Base-by-base conservation (phyloP, 2,888 invertebrate species). In the Monochamus alternatus region DNA sequence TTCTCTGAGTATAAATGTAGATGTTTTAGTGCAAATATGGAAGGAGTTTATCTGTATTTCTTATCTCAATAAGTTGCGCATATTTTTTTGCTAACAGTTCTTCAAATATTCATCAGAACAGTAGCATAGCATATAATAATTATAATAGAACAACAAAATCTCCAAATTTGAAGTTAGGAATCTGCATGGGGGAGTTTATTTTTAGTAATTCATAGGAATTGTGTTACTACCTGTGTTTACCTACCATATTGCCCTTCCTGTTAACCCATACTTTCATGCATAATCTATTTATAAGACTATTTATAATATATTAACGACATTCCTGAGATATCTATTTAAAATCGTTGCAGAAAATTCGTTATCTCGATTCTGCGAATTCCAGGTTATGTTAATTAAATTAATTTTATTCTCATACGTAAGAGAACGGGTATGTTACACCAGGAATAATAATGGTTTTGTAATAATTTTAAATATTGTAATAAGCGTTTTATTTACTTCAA, bases 301-400 rank as follows among this genome's bases (percentile, higher is more conserved):
- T n/a, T n/a, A n/a, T n/a, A 69, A 59, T 62, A 69, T 59, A 60
- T 69, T 60, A 69, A 30, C 32, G 60, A 62, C 60, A 69, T 69
- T 69, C 69, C 31, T 69, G 47, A 31, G 22, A 69, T 69, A 32
- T 62, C 22, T 69, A 44, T 69, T 47, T 60, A 60, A 58, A 68
- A 59, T 68, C 22, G 59, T 44, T 44, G 68, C 58, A 43, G 44
- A 58, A 58, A 14, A 63, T 43, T 43, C 38, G 38, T 32, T 68
- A 55, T 59, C 67, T 67, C 12, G 38, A 58, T 38, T 32, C 58
- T 43, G 43, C 12, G 59, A 69, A 60, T 62, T 69, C 69, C 60
- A 47, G 47, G 59, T 69, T 59, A 44, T 47, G 30, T 64, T 68
- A 52, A 68, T 68, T 68, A 58, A 58, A 68, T 68, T 52, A 58